These are phyloP conservation scores for Atherinomorus stipes DNA, from an alignment of 2,113 vertebrate species.

Conservation along the genomic window DNA sequence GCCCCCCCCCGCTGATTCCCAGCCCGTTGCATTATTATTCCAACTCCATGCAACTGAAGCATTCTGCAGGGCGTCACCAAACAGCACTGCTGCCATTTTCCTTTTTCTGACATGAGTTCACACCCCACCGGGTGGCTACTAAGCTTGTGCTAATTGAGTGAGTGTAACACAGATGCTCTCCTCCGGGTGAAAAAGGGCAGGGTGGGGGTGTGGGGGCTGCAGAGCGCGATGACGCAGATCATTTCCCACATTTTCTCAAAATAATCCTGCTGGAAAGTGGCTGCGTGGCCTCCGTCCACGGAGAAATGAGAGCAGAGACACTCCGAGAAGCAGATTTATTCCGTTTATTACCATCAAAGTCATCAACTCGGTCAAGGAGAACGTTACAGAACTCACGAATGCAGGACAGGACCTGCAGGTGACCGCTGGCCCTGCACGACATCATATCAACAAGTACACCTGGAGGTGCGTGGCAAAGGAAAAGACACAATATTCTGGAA, in stretches of 20 bases:
- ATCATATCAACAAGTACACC: constrained; percentile 72
- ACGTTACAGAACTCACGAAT: constrained; percentile 78
- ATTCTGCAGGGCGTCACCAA: too few relatives aligned
- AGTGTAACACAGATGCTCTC: constrained; percentile 66
- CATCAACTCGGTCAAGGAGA: constrained; percentile 76
- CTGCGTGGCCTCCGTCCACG: not conserved
- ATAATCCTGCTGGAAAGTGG: constrained; percentile 20
- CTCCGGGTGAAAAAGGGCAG: constrained; percentile 26
- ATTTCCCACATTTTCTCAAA: constrained; percentile 44
- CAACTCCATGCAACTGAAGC: too few relatives aligned
- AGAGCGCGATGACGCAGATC: constrained; percentile 42
- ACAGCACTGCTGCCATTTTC: constrained; percentile 57
- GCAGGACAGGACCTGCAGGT: constrained; percentile 70
- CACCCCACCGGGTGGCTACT: constrained; percentile 51
- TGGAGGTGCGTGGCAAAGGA: constrained; percentile 65
- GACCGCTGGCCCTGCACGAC: constrained; percentile 67
- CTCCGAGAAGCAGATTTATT: constrained; percentile 47
- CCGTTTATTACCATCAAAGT: constrained; percentile 82
- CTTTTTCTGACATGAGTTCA: constrained; percentile 46
- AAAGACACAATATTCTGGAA: constrained; percentile 60
- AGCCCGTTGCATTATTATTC: too few relatives aligned
- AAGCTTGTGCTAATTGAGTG: constrained; percentile 65
- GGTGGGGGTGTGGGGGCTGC: not conserved
- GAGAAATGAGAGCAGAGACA: constrained; percentile 21
- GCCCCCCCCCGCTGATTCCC: too few relatives aligned